Percentiles rank a stretch among this genome's conserved stretches.
These are phyloP conservation scores for Vesta saturnalis DNA, from an alignment of 2,888 invertebrate species.

Conservation along the genomic window DNA sequence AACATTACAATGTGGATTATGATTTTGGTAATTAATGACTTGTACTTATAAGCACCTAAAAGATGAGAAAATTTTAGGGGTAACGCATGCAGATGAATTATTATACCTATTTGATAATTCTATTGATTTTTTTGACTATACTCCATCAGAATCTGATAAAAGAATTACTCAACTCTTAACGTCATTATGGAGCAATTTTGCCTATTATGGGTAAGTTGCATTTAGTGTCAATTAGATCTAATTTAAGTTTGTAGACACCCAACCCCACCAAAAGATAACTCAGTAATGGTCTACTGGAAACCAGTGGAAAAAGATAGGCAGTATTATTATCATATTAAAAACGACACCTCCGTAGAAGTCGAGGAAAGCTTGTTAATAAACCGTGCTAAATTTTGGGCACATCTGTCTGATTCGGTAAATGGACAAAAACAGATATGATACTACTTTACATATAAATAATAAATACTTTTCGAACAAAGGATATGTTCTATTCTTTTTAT, in stretches of 20 bases:
- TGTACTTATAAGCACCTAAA: neutral
- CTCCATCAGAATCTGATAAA: neutral
- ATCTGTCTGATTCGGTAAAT: too few relatives aligned
- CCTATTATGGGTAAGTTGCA: neutral
- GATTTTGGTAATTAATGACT: neutral
- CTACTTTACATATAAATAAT: too few relatives aligned
- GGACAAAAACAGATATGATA: too few relatives aligned
- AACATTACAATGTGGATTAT: neutral
- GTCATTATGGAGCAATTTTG: neutral
- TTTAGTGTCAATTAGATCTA: neutral
- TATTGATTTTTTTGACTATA: neutral
- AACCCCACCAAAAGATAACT: slow-evolving; percentile 64
- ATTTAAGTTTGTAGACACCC: slow-evolving; percentile 69
- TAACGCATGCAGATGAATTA: neutral
- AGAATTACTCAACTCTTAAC: neutral
- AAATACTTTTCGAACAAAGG: too few relatives aligned
- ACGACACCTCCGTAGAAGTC: neutral
- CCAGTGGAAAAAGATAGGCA: neutral
- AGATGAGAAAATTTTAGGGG: neutral
- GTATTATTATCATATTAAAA: neutral
- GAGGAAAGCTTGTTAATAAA: neutral
- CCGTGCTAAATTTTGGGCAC: too few relatives aligned
- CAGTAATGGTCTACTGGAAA: neutral
- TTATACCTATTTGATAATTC: neutral
- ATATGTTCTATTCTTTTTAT: too few relatives aligned